phyloP scores from a whole-genome alignment of 2,888 invertebrate genomes.

The Orthonychiurus folsomi region DNA sequence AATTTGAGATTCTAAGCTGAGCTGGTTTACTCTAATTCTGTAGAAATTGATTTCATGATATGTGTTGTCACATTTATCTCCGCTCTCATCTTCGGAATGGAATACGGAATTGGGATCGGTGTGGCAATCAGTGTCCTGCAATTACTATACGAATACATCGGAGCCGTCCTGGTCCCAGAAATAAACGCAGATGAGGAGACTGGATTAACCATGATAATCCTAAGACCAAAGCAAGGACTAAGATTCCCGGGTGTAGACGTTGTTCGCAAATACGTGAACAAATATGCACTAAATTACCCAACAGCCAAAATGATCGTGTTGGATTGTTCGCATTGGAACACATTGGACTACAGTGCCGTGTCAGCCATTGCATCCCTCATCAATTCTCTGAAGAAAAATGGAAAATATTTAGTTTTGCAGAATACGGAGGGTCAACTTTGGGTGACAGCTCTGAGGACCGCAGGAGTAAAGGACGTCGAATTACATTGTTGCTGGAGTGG shows the following conservation, averaged over 20 bases:
- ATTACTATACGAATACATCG: constrained; percentile 73
- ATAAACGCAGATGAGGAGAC: constrained; percentile 50
- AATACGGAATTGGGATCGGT: constrained; percentile 77
- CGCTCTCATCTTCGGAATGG: constrained; percentile 70
- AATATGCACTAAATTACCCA: not conserved
- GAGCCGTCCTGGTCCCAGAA: constrained; percentile 72
- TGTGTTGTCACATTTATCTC: constrained; percentile 73
- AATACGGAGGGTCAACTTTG: not conserved
- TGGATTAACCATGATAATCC: constrained; percentile 17
- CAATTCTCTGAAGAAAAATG: not conserved
- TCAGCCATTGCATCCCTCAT: not conserved
- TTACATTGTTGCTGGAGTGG: too few relatives aligned
- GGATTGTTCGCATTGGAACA: not conserved
- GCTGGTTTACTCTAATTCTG: too few relatives aligned
- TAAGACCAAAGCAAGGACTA: constrained; percentile 22
- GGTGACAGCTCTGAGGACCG: not conserved
- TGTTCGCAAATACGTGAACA: constrained; percentile 21
- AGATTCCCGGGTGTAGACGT: constrained; percentile 31
- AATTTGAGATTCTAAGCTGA: not conserved
- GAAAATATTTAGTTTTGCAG: constrained; percentile 2
- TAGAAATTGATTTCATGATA: constrained; percentile 77
- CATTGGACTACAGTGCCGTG: constrained; percentile 3
- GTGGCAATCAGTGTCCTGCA: constrained; percentile 70
- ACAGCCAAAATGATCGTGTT: not conserved
- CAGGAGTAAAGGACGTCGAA: too few relatives aligned